Evolutionary conservation across 2,113 vertebrate genomes (phyloP), one percentile per base, ranked within the genome.

Genomic region (Promerops cafer): DNA sequence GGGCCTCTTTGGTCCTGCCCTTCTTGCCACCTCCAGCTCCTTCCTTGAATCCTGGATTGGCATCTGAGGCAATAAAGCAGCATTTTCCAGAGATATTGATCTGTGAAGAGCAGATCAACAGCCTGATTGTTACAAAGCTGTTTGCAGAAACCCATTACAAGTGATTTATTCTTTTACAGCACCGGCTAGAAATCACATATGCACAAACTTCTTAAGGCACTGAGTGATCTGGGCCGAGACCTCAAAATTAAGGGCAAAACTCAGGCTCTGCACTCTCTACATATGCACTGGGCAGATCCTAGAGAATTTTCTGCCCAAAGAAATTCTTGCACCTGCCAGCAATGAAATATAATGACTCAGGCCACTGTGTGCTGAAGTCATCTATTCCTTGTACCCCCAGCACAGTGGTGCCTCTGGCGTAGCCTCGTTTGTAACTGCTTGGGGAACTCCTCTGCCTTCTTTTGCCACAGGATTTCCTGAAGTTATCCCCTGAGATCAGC

Each of bases 331-430:
- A 74, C 16, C n/a, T 56, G 18, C 28, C 1, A 3, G 35, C 42
- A 78, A 30, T 26, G 45, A 63, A 72, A 57, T 17, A 10, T 1
- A 26, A 45, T 10, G 13, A n/a, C 61, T 75, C 31, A 9, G 35
- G 33, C 24, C 44, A 6, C 19, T 21, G 37, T 17, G 42, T 44
- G 71, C 66, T 72, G 33, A n/a, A 72, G 47, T 24, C 39, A 30
- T 4, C 64, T 37, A 9, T 7, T 45, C 31, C 35, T 56, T 13
- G 3, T 49, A 35, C 3, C 9, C 35, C 18, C 50, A 45, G 61
- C 50, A 59, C 26, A 26, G 13, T 1, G 9, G 10, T 10, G 9
- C 13, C 7, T 11, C 44, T 44, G 33, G 16, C 2, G 0, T 1
- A 44, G 17, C 28, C 16, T 74, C 2, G 0, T 59, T 50, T 13